Base-by-base conservation (phyloP, 2,888 invertebrate genomes). In the Amblyteles armatorius region DNA sequence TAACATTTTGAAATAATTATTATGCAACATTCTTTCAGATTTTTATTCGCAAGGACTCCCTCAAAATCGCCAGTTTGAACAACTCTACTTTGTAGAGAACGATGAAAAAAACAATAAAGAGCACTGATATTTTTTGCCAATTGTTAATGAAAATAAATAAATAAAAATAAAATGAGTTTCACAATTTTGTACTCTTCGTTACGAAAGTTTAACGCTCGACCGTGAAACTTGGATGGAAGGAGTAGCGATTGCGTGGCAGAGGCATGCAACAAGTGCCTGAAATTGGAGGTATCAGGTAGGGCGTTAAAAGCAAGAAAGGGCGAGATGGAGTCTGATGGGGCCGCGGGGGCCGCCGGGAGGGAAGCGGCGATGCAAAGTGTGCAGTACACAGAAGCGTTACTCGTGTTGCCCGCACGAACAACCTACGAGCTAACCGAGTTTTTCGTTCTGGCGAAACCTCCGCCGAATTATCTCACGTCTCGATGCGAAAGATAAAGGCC, bases 211-310 rank as follows among this genome's bases (percentile, higher is more conserved):
- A 69, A 72, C 44, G 52, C 73, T 78, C 33, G 72, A 68, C 67
- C 79, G 68, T 60, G 77, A 85, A 79, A 82, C 79, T 85, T 71
- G 79, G 77, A 71, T 76, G 71, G 71, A 83, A 60, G 71, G 77
- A 78, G 79, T 84, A 44, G 44, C 26, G 73, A 78, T 82, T 81
- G 78, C 57, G 73, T 77, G 73, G 72, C 74, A 50, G 57, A 84
- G 84, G 85, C 88, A 89, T 89, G 91, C 91, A 91, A 91, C 91
- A 91, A 91, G 91, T 91, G 91, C 87, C 89, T 88, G 87, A 87
- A 88, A 89, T 88, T 86, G 89, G 84, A 89, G 88, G 88, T 87
- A 87, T 86, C 87, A 86, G 86, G 87, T 73, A 76, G 83, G 84
- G 85, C 83, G 88, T 84, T 78, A 74, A 86, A 82, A 76, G 86